These are phyloP conservation scores for Tyrophagus putrescentiae DNA, from an alignment of 1,140 invertebrate genomes.

Conservation along the genomic window DNA sequence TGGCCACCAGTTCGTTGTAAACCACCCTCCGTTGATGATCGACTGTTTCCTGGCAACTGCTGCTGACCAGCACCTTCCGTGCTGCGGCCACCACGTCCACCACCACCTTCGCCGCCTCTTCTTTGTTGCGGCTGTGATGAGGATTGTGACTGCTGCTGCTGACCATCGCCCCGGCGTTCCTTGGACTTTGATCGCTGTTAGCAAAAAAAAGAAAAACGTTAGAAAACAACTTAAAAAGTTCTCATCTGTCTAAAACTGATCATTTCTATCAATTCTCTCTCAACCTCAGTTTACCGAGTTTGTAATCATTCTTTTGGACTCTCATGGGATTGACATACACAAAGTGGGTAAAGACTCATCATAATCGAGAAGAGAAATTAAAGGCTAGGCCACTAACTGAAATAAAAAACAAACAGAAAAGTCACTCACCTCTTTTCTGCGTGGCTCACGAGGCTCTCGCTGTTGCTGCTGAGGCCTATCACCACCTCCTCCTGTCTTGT, in stretches of 20 bases:
- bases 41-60: no score
- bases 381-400: neutral
- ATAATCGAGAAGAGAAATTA: neutral
- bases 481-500: no score
- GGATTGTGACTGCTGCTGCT: neutral
- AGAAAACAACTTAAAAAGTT: neutral
- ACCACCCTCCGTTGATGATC: no score
- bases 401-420: neutral
- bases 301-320: conserved; percentile 15
- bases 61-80: no score
- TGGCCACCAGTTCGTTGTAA: no score
- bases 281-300: neutral
- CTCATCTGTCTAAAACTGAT: neutral
- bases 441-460: no score
- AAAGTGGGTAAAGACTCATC: conserved; percentile 25
- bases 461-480: no score
- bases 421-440: conserved; percentile 5
- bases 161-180: conserved; percentile 28
- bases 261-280: neutral
- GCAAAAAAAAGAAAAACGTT: neutral
- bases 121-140: no score
- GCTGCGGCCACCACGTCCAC: no score
- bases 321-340: conserved; percentile 32
- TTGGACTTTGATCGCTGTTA: neutral
- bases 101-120: no score